phyloP scores from a whole-genome alignment of 1,140 invertebrate species.

The Macrotrachela quadricornifera region DNA sequence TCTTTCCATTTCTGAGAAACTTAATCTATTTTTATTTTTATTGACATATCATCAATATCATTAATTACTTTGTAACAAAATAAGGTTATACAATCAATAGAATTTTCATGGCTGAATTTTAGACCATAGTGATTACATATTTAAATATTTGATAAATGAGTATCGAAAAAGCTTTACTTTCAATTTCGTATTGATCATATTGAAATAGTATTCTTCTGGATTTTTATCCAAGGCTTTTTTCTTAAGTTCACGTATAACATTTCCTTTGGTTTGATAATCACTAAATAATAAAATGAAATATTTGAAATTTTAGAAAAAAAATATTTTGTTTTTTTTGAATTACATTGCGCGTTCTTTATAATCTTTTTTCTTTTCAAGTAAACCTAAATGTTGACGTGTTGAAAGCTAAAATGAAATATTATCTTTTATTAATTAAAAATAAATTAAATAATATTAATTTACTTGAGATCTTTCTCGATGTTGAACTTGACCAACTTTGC shows the following conservation, averaged over 20 bases:
- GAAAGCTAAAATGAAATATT: conserved; percentile 44
- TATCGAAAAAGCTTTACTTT: too few relatives aligned
- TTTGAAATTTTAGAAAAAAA: neutral
- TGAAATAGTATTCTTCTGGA: conserved; percentile 93
- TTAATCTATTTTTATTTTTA: too few relatives aligned
- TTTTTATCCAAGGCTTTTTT: conserved; percentile 70
- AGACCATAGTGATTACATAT: too few relatives aligned
- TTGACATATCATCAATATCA: too few relatives aligned
- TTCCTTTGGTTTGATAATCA: conserved; percentile 59
- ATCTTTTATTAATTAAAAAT: neutral
- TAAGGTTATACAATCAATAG: too few relatives aligned
- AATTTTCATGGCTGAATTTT: too few relatives aligned
- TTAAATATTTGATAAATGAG: too few relatives aligned
- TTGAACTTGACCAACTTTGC: conserved; percentile 58
- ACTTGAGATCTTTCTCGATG: conserved; percentile 50
- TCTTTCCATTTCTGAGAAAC: too few relatives aligned
- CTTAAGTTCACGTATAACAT: conserved; percentile 54
- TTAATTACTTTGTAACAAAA: too few relatives aligned
- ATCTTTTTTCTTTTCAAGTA: conserved; percentile 88
- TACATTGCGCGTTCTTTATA: conserved; percentile 56
- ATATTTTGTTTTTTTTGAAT: conserved; percentile 12
- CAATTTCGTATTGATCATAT: conserved; percentile 79
- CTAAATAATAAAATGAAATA: conserved; percentile 13
- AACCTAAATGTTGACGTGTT: conserved; percentile 52
- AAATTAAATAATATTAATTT: conserved; percentile 4